Evolutionary conservation across 1,140 invertebrate species (phyloP).

Genomic region (Nebria ingens): DNA sequence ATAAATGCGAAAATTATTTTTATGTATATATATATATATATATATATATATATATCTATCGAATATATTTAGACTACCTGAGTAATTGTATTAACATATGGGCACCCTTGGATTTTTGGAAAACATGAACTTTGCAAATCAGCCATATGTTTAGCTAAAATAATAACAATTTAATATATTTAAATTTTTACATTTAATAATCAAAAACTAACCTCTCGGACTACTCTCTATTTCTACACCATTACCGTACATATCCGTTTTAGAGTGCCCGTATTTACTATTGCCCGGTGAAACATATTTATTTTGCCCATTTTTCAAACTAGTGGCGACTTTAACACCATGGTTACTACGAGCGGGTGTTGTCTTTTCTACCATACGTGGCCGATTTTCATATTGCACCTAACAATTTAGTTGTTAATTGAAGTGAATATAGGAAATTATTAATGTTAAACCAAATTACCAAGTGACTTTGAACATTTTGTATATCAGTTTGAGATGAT

Average conservation of each 20-base stretch:
- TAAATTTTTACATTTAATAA: not conserved
- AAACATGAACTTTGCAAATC: constrained; percentile 28
- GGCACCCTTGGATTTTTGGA: constrained; percentile 18
- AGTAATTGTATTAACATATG: not conserved
- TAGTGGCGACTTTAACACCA: constrained; percentile 17
- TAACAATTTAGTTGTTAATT: no score
- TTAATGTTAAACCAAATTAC: constrained; percentile 23
- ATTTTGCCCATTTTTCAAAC: constrained; percentile 22
- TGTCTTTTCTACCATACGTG: not conserved
- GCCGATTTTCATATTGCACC: constrained; percentile 19
- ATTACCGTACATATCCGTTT: constrained; percentile 38
- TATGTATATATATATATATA: not conserved
- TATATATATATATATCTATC: not conserved
- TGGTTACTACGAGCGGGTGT: not conserved
- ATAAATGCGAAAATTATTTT: no score
- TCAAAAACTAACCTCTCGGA: constrained; percentile 32
- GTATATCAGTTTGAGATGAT: constrained; percentile 31
- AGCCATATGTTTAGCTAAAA: constrained; percentile 25
- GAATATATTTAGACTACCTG: no score
- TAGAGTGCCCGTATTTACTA: constrained; percentile 15
- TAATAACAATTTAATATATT: not conserved
- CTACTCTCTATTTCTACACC: constrained; percentile 35
- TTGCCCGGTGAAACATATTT: constrained; percentile 19
- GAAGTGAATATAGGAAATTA: constrained; percentile 1
- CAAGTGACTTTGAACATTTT: constrained; percentile 29